Percentiles rank a stretch among this genome's conserved stretches.
Conservation (phyloP, 2,113 vertebrate species). For the Stercorarius parasiticus region DNA sequence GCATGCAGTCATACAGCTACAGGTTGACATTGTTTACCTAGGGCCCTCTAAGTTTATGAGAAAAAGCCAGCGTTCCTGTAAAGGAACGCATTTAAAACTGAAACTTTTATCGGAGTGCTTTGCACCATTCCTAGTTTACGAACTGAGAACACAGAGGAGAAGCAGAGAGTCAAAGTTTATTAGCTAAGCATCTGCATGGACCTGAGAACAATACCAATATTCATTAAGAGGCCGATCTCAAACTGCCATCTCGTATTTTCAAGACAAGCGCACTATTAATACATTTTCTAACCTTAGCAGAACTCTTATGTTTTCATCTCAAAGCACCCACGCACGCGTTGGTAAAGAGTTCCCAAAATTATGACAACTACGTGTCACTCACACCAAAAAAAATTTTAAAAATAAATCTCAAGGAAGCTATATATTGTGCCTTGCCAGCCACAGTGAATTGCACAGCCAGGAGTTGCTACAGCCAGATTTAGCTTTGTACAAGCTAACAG, state of each 20-base stretch:
- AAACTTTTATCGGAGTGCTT: background rate
- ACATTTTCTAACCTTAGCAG: conserved; percentile 44
- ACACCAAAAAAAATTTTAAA: background rate
- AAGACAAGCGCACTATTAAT: conserved; percentile 29
- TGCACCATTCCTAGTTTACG: background rate
- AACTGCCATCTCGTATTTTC: conserved; percentile 29
- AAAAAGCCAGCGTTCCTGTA: background rate
- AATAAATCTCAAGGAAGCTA: conserved; percentile 32
- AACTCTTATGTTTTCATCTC: conserved; percentile 23
- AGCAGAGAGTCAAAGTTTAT: background rate
- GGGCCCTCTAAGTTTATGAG: background rate
- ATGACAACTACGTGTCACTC: background rate
- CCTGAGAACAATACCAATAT: conserved; percentile 56
- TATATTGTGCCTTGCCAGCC: conserved; percentile 31
- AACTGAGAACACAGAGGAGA: background rate
- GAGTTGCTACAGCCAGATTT: conserved; percentile 59
- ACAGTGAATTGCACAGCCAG: conserved; percentile 20
- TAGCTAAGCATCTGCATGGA: background rate
- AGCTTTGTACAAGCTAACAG: conserved; percentile 52
- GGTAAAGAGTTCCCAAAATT: background rate
- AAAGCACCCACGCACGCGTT: background rate
- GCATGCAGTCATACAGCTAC: background rate
- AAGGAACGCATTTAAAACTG: background rate
- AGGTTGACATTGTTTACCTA: background rate
- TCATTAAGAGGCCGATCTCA: background rate